A percentile compares a stretch with the other conserved stretches of the same genome.
These are phyloP conservation scores for Cottoperca gobio DNA, from an alignment of 2,797 vertebrate genomes.

Conservation along the genomic window DNA sequence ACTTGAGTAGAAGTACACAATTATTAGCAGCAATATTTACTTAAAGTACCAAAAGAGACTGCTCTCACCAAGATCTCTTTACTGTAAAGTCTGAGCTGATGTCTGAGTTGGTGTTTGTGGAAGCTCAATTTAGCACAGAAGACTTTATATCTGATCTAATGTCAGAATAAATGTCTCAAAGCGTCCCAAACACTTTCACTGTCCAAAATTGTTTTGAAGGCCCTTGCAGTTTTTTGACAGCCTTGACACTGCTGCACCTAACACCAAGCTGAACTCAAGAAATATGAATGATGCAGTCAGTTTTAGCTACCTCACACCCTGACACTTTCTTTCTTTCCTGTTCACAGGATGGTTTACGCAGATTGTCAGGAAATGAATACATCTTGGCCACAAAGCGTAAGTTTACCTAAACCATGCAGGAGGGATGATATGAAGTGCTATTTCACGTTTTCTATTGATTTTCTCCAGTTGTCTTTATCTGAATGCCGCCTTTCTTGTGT, in stretches of 20 bases:
- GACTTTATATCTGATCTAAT: slow-evolving; percentile 19
- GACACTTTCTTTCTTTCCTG: slow-evolving; percentile 20
- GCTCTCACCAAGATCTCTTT: slow-evolving; percentile 5
- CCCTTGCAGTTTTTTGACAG: neutral
- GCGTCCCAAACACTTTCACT: slow-evolving; percentile 5
- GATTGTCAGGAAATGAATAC: slow-evolving; percentile 95
- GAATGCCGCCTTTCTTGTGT: slow-evolving; percentile 12
- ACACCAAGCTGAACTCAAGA: neutral
- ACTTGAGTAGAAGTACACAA: too few relatives aligned
- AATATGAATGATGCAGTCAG: neutral
- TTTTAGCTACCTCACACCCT: neutral
- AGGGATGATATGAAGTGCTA: neutral
- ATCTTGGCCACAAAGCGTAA: slow-evolving; percentile 94
- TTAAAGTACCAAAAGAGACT: too few relatives aligned
- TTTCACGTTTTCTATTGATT: neutral
- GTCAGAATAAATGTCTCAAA: slow-evolving; percentile 5
- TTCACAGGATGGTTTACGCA: slow-evolving; percentile 93
- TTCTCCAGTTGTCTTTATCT: neutral
- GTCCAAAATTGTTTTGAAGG: neutral
- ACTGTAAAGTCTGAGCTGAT: neutral
- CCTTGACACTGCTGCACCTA: neutral
- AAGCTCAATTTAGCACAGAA: slow-evolving; percentile 23
- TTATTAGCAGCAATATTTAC: too few relatives aligned
- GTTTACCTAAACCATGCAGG: slow-evolving; percentile 59
- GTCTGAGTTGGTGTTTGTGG: neutral